Evolutionary conservation across 2,888 invertebrate genomes (phyloP).

Genomic region (Scaptomyza parva): DNA sequence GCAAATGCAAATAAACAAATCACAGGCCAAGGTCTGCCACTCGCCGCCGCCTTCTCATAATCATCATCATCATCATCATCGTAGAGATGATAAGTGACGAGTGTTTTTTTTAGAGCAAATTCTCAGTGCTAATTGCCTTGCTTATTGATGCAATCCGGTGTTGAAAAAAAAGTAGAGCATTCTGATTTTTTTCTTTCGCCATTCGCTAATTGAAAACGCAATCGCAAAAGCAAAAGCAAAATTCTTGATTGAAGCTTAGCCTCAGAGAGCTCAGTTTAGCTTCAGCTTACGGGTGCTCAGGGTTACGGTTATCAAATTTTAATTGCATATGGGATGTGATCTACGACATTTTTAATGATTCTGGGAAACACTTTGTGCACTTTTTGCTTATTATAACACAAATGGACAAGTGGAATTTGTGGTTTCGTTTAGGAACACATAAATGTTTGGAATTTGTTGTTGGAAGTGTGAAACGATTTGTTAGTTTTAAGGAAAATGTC

Average conservation of each 20-base stretch:
- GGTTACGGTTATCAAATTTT: conserved; percentile 8
- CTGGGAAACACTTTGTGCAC: too few relatives aligned
- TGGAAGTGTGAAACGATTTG: too few relatives aligned
- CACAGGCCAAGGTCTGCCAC: conserved; percentile 21
- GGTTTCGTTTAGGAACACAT: too few relatives aligned
- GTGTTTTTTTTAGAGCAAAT: conserved; percentile 9
- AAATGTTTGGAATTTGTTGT: too few relatives aligned
- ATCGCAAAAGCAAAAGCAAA: conserved; percentile 1
- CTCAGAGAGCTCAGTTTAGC: background rate
- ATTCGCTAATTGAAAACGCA: conserved; percentile 51
- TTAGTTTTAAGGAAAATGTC: too few relatives aligned
- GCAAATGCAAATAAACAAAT: conserved; percentile 14
- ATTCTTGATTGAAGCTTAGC: too few relatives aligned
- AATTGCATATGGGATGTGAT: background rate
- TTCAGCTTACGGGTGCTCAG: background rate
- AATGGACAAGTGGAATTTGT: too few relatives aligned
- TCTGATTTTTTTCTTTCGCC: conserved; percentile 41
- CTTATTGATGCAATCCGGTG: conserved; percentile 56
- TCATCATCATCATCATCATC: conserved; percentile 11
- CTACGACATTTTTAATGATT: too few relatives aligned
- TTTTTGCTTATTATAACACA: too few relatives aligned
- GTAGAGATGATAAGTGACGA: conserved; percentile 36
- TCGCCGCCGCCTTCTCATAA: background rate
- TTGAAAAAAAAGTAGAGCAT: conserved; percentile 5
- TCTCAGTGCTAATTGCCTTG: conserved; percentile 55